Base-by-base conservation (phyloP, 2,113 vertebrate species). In the Semnornis frantzii region DNA sequence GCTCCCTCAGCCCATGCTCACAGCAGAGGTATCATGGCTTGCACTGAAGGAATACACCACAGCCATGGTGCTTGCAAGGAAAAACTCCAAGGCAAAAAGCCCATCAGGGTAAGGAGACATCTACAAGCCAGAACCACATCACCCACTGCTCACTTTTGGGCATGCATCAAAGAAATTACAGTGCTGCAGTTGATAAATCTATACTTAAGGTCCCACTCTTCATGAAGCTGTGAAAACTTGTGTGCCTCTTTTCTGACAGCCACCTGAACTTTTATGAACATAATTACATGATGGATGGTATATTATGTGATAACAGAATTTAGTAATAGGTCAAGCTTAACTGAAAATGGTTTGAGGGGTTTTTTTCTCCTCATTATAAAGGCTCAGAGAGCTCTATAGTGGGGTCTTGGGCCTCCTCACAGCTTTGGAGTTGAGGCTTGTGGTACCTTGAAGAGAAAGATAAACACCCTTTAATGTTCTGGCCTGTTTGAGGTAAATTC, bases 251-350 rank as follows among this genome's bases (percentile, higher is more conserved):
- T 88, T 55, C 91, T n/a, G 64, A 73, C 65, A 79, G 60, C 79
- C 78, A 82, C 92, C 76, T 80, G 33, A 62, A 76, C 82, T 80
- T 95, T 92, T 23, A 93, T 65, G 91, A 92, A 89, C 71, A 89
- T 64, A 93, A 89, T 71, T 90, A 74, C 57, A 50, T 14, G 58
- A 64, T 5, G 9, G 82, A 93, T 58, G 68, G 55, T 30, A 85
- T 54, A 17, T 33, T 77, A 62, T 18, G 6, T 34, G 87, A 82
- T 65, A 89, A 89, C 19, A 71, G 60, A 89, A 82, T 31, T 68
- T 89, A 4, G 12, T 60, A 87, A 92, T 39, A 75, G 42, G 83
- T 89, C 48, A 91, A 91, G 58, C 25, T 78, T 83, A 68, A 34
- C 8, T 80, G 59, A 68, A 87, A 31, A 52, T 74, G 54, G 48